phyloP scores from a whole-genome alignment of 2,888 invertebrate species.

The Eupithecia tripunctaria region DNA sequence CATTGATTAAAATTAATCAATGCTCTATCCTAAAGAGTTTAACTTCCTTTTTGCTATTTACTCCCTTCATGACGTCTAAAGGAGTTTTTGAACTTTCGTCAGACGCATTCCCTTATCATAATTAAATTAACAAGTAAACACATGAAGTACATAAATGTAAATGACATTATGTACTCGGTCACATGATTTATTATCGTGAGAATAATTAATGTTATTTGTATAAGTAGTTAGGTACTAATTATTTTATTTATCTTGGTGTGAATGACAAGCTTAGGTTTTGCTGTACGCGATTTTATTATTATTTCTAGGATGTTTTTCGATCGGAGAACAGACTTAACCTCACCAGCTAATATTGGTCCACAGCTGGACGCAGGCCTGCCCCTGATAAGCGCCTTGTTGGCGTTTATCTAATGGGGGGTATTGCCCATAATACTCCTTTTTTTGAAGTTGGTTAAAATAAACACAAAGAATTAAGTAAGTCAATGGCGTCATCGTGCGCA shows the following conservation, averaged over 20 bases:
- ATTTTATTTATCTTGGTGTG: slow-evolving; percentile 6
- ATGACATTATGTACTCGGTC: neutral
- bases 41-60: neutral
- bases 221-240: neutral
- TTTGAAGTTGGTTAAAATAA: too few relatives aligned
- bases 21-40: too few relatives aligned
- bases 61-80: neutral
- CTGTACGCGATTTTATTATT: neutral
- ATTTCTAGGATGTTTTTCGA: too few relatives aligned
- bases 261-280: neutral
- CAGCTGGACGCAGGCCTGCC: too few relatives aligned
- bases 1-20: too few relatives aligned
- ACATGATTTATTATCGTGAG: slow-evolving; percentile 15
- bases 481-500: neutral
- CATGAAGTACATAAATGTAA: neutral
- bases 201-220: neutral
- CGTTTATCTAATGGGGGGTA: too few relatives aligned
- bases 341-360: too few relatives aligned
- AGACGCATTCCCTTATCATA: neutral
- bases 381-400: too few relatives aligned
- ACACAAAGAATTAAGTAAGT: too few relatives aligned
- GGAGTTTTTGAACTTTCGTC: slow-evolving; percentile 4
- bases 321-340: too few relatives aligned
- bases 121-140: neutral
- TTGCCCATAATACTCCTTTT: too few relatives aligned